Percentiles rank a stretch among this genome's conserved stretches.
Conservation (phyloP, 2,113 vertebrate genomes). For the Chauna torquata region DNA sequence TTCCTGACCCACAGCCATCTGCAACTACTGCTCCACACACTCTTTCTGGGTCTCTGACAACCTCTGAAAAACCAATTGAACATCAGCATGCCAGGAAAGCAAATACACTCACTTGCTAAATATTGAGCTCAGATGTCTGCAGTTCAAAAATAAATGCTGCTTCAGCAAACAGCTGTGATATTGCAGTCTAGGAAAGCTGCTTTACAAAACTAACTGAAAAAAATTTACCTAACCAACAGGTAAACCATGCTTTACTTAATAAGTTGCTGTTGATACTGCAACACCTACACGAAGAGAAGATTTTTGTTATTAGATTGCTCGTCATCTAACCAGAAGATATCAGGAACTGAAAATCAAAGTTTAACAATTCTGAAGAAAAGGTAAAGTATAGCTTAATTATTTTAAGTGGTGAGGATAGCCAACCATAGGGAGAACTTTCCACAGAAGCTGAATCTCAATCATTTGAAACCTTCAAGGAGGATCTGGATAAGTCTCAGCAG, state of each 20-base stretch:
- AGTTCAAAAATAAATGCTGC: not conserved
- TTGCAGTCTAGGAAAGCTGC: not conserved
- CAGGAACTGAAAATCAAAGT: not conserved
- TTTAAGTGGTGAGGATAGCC: not conserved
- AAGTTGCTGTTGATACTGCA: not conserved
- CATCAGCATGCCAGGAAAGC: not conserved
- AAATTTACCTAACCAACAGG: not conserved
- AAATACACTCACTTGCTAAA: not conserved
- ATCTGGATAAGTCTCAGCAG: not conserved
- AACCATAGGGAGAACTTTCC: not conserved
- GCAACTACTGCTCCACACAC: not conserved
- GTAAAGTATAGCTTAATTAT: not conserved
- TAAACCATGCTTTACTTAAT: not conserved
- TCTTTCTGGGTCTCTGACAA: not conserved
- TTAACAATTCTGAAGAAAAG: not conserved
- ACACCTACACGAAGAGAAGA: not conserved
- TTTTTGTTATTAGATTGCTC: not conserved
- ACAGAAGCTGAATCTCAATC: not conserved
- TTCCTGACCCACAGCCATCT: not conserved
- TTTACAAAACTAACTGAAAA: not conserved
- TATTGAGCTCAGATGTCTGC: not conserved
- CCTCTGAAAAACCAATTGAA: not conserved
- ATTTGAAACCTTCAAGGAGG: not conserved
- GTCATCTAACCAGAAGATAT: not conserved
- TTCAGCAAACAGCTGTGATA: not conserved